These are phyloP conservation scores for Varroa destructor DNA, from an alignment of 1,140 invertebrate species.

Conservation along the genomic window DNA sequence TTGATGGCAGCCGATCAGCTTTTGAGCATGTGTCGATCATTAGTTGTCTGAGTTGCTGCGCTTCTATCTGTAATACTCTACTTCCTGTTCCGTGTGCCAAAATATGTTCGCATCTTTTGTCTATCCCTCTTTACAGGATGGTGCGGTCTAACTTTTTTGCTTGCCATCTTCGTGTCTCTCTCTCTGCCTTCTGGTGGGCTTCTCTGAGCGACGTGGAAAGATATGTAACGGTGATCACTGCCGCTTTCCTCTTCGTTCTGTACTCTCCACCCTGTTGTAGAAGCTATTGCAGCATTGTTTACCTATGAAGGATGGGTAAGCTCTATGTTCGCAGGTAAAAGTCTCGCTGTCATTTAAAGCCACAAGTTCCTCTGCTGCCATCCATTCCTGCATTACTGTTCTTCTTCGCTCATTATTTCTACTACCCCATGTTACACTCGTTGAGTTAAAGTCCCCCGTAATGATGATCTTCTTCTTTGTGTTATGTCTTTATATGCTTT, in stretches of 20 bases:
- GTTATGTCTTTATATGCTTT: background rate
- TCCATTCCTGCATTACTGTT: background rate
- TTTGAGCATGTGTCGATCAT: background rate
- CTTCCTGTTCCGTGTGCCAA: background rate
- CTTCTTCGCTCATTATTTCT: background rate
- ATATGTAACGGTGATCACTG: no score
- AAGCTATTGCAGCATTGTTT: no score
- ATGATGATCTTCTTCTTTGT: background rate
- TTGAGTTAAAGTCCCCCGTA: background rate
- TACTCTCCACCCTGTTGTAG: no score
- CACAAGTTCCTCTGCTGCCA: background rate
- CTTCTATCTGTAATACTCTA: background rate
- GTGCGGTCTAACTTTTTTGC: background rate
- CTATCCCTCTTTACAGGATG: background rate
- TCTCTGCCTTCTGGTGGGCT: background rate
- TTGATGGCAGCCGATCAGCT: background rate
- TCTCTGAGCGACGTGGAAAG: background rate
- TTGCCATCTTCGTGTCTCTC: background rate
- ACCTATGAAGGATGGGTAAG: background rate
- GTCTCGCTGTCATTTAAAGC: background rate
- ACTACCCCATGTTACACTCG: background rate
- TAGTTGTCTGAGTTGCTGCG: background rate
- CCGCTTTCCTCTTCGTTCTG: no score
- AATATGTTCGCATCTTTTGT: background rate
- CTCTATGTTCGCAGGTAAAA: background rate